phyloP scores from a whole-genome alignment of 2,797 vertebrate genomes.

The Taeniopygia guttata region DNA sequence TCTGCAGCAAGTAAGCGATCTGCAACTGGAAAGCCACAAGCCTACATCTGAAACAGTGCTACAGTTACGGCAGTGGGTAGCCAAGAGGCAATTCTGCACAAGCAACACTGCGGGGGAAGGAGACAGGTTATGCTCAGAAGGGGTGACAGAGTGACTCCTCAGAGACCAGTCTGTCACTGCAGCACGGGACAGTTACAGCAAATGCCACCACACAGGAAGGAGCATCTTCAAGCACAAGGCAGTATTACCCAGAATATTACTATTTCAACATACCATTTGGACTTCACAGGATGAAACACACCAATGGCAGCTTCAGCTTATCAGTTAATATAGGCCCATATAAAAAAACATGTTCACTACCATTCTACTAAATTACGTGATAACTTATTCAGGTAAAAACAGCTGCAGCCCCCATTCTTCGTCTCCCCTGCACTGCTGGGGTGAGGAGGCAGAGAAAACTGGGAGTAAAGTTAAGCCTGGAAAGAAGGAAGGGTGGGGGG shows the following conservation, averaged over 20 bases:
- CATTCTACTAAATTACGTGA: neutral
- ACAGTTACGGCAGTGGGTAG: fast-evolving
- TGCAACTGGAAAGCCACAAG: neutral
- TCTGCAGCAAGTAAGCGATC: neutral
- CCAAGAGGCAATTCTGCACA: neutral
- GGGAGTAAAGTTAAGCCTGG: neutral
- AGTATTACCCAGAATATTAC: neutral
- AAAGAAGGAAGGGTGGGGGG: neutral
- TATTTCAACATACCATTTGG: neutral
- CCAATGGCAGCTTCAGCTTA: neutral
- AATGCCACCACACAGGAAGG: neutral
- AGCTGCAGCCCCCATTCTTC: neutral
- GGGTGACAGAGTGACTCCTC: neutral
- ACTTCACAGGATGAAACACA: neutral
- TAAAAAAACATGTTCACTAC: neutral
- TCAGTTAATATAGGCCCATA: neutral
- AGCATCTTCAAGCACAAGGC: neutral
- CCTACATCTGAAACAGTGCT: neutral
- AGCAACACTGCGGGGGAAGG: neutral
- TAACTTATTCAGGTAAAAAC: neutral
- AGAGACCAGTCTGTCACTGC: neutral
- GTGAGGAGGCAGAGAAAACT: neutral
- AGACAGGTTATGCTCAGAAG: neutral
- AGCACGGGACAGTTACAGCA: neutral
- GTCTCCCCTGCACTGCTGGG: too few species aligned